Percentiles rank a stretch among this genome's conserved stretches.
Conservation (phyloP, 2,888 invertebrate species). For the Xanthorhoe designata region DNA sequence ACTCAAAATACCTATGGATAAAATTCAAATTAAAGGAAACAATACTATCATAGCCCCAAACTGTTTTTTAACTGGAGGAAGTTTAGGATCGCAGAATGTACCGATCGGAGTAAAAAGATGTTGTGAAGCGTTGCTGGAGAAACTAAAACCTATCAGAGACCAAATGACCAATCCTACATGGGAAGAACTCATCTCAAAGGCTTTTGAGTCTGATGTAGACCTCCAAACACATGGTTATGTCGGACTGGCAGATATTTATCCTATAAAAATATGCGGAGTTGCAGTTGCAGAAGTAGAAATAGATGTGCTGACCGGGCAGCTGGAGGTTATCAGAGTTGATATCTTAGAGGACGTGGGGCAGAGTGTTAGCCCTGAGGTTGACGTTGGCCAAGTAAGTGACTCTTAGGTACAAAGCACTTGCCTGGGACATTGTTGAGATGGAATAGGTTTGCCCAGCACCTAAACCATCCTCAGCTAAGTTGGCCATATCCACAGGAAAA, state of each 20-base stretch:
- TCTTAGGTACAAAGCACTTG: no score
- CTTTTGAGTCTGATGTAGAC: slow-evolving; percentile 60
- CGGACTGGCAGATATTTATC: slow-evolving; percentile 46
- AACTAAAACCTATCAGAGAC: slow-evolving; percentile 72
- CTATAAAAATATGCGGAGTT: slow-evolving; percentile 79
- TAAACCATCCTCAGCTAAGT: no score
- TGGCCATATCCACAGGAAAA: no score
- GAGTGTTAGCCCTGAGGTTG: slow-evolving; percentile 87
- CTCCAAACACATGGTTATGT: slow-evolving; percentile 60
- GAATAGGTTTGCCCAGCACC: no score
- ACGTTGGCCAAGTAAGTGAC: slow-evolving; percentile 86
- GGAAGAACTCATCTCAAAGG: slow-evolving; percentile 80
- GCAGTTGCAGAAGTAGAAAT: slow-evolving; percentile 88
- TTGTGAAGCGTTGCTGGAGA: slow-evolving; percentile 74
- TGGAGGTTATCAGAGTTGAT: slow-evolving; percentile 86
- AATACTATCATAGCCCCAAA: slow-evolving; percentile 87
- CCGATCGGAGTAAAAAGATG: slow-evolving; percentile 81
- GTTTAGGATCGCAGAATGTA: slow-evolving; percentile 87
- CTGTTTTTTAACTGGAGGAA: slow-evolving; percentile 86
- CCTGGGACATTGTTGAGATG: no score
- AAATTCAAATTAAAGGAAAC: slow-evolving; percentile 87
- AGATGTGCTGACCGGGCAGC: slow-evolving; percentile 89
- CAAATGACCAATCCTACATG: slow-evolving; percentile 72
- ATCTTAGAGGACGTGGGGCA: slow-evolving; percentile 87
- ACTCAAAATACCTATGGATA: slow-evolving; percentile 86